Base-by-base conservation (phyloP, 2,113 vertebrate species). In the Dinomys branickii region DNA sequence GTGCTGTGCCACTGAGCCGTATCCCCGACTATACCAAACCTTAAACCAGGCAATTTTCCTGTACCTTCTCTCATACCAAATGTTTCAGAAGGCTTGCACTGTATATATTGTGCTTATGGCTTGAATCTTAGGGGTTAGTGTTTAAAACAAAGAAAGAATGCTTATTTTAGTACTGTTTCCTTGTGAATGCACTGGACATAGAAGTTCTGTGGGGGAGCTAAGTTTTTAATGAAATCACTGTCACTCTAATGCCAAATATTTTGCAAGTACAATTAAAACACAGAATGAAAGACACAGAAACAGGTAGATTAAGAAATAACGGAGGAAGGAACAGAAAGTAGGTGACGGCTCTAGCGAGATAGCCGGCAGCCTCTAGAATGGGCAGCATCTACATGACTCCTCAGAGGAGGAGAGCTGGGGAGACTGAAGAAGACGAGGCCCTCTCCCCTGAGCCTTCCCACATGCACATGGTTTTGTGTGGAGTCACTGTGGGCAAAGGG, bases 251-350 rank as follows among this genome's bases (percentile, higher is more conserved):
- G 71, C 1, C 44, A 95, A 82, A 59, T 92, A 92, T 93, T 91
- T 95, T 75, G 95, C 9, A 73, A 73, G 58, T 52, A 84, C 50
- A 81, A 85, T 78, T 54, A 85, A 96, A 92, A 56, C 50, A 56
- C 63, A 80, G 96, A 94, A 59, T 84, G 41, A 63, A 84, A 88
- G 41, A 30, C 2, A 90, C 5, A 38, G 0, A 52, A 16, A 77
- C 69, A 56, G 69, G 85, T 10, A 91, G 17, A 96, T 73, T 47
- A 95, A 54, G 50, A 91, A 86, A 83, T 41, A 65, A 83, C 44
- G 3, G 6, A 22, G 11, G 30, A 26, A 38, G 33, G 41, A n/a
- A 28, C 28, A 35, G 7, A 58, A 65, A 89, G 75, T 0, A 50
- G 1, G 0, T 56, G 67, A 81, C 38, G 0, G 14, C 22, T 77